Conservation (phyloP, 2,888 invertebrate species). For the Monochamus alternatus region DNA sequence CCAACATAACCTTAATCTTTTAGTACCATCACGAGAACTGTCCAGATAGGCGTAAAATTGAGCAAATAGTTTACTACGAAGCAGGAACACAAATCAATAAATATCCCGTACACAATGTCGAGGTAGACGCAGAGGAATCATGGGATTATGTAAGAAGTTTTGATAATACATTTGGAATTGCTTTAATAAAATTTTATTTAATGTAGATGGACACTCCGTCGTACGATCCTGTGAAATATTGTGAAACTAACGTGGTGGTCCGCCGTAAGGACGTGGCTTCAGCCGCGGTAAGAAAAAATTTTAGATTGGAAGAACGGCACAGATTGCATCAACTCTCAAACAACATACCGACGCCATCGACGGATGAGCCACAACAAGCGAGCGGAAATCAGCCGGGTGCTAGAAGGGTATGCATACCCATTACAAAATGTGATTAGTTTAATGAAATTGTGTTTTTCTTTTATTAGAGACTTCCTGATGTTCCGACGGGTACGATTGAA, state of each 20-base stretch:
- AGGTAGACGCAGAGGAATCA: slow-evolving; percentile 53
- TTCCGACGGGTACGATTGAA: background rate
- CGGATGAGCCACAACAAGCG: background rate
- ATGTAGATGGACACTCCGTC: slow-evolving; percentile 47
- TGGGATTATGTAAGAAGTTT: slow-evolving; percentile 63
- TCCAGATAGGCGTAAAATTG: slow-evolving; percentile 54
- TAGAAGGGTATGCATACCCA: background rate
- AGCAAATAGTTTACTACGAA: slow-evolving; percentile 51
- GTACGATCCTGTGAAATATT: slow-evolving; percentile 56
- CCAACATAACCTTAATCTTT: slow-evolving; percentile 32
- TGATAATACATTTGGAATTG: background rate
- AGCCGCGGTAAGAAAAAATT: slow-evolving; percentile 52
- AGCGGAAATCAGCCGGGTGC: background rate
- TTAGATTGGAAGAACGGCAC: slow-evolving; percentile 54
- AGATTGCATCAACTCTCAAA: slow-evolving; percentile 46
- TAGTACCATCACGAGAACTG: slow-evolving; percentile 61
- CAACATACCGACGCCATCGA: background rate
- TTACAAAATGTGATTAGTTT: background rate
- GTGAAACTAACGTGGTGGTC: slow-evolving; percentile 49
- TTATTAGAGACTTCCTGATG: slow-evolving; percentile 14
- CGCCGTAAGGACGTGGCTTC: slow-evolving; percentile 53
- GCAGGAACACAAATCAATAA: slow-evolving; percentile 40
- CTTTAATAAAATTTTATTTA: slow-evolving; percentile 26
- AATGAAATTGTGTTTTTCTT: background rate
- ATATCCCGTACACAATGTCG: slow-evolving; percentile 45